Base-by-base conservation (phyloP, 1,140 invertebrate species). In the Trissolcus basalis region DNA sequence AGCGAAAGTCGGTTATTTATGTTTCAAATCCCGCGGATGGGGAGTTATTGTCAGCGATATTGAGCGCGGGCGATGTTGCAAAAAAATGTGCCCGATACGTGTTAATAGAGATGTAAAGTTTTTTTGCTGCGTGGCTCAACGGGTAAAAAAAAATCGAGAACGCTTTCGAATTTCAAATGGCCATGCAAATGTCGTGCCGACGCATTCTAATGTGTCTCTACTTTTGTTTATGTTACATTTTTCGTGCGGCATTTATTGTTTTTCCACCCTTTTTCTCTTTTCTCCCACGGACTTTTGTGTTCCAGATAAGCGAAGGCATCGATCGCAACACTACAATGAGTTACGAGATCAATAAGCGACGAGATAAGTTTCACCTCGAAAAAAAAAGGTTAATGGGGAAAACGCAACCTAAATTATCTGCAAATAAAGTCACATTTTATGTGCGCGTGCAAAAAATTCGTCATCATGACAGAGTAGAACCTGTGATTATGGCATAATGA, bases 1-100 rank as follows among this genome's bases (percentile, higher is more conserved):
- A 39, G 47, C 54, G 14, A 70, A 75, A 78, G 64, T 78, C 70
- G 55, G 69, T 78, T 78, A 78, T 78, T 78, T 78, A 78, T 78
- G 70, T 70, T 65, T 55, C 55, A 65, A 78, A 78, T 78, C 60
- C 76, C 33, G 55, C 44, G 60, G 54, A 78, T 78, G 7, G 65
- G 65, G 70, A 78, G 76, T 78, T 78, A 78, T 73, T 58, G 76
- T 61, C 68, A 53, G 16, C 35, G 61, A 8, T 67, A 78, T 78
- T 69, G 75, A 51, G 11, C 39, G 45, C 14, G 51, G 33, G 12
- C n/a, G 9, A 39, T 39, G 19, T 39, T 39, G 13, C 11, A 12
- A 44, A 12, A 11, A 44, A 14, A 44, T 11, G 43, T 27, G 19
- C 19, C 19, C 19, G 43, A 44, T 13, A 44, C 11, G 43, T 44